Percentiles rank a stretch among this genome's conserved stretches.
Conservation (phyloP, 2,113 vertebrate species). For the Scortum barcoo region DNA sequence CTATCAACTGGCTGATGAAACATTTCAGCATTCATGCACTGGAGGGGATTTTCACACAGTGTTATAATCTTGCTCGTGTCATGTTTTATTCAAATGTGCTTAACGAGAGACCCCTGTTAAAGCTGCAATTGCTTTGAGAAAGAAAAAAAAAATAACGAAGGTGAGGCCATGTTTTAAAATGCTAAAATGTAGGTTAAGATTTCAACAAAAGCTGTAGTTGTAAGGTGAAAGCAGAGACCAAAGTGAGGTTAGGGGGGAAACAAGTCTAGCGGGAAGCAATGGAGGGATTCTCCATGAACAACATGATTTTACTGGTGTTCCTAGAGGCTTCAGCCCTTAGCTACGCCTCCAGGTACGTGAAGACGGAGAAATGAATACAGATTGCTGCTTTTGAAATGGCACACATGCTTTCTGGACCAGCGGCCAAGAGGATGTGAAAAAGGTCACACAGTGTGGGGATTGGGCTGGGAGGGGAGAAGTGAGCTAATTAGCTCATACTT, state of each 20-base stretch:
- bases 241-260: conserved; percentile 24
- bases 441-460: conserved; percentile 44
- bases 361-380: conserved; percentile 34
- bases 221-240: conserved; percentile 48
- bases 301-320: conserved; percentile 19
- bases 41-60: conserved; percentile 45
- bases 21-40: conserved; percentile 34
- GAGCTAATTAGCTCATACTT: conserved; percentile 68
- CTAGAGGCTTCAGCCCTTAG: conserved; percentile 37
- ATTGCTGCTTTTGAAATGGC: conserved; percentile 25
- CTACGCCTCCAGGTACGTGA: conserved; percentile 36
- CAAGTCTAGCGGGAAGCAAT: conserved; percentile 15
- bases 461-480: conserved; percentile 10
- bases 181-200: conserved; percentile 41
- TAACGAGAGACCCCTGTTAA: conserved; percentile 30
- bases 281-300: conserved; percentile 36
- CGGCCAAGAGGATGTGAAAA: too few species aligned
- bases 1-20: conserved; percentile 41
- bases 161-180: conserved; percentile 46
- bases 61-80: conserved; percentile 34
- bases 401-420: background rate
- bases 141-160: background rate
- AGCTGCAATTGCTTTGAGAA: conserved; percentile 16
- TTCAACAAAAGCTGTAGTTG: conserved; percentile 27
- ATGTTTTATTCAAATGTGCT: conserved; percentile 66